Conservation (phyloP, 1,140 invertebrate genomes). For the Ridgeia piscesae region DNA sequence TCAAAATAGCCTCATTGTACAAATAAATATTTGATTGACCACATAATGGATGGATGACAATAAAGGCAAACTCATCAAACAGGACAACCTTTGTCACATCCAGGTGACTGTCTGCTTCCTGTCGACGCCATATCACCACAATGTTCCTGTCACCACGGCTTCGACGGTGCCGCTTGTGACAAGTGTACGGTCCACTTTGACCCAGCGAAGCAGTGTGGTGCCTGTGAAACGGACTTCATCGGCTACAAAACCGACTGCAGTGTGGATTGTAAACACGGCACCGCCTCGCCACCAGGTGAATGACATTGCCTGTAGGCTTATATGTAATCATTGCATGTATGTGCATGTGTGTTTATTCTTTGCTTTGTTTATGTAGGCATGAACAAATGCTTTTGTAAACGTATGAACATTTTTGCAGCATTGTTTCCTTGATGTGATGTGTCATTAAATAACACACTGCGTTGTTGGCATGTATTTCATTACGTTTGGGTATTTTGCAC, state of each 20-base stretch:
- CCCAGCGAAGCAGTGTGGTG: slow-evolving; percentile 36
- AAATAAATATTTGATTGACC: too few relatives aligned
- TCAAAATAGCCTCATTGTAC: background rate
- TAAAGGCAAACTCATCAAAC: background rate
- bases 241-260: slow-evolving; percentile 44
- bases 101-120: slow-evolving; percentile 39
- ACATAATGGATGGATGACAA: too few relatives aligned
- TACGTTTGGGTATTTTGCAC: background rate
- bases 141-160: slow-evolving; percentile 46
- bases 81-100: background rate
- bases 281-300: slow-evolving; percentile 34
- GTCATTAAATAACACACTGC: background rate
- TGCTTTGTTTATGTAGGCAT: too few relatives aligned
- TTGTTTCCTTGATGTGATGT: background rate
- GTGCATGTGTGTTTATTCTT: too few relatives aligned
- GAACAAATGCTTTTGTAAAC: too few relatives aligned
- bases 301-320: background rate
- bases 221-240: slow-evolving; percentile 40
- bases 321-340: too few relatives aligned
- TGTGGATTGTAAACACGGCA: slow-evolving; percentile 44
- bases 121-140: slow-evolving; percentile 33
- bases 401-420: background rate
- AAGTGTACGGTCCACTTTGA: slow-evolving; percentile 37
- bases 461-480: background rate
- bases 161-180: slow-evolving; percentile 39